These are phyloP conservation scores for Epinephelus coioides DNA, from an alignment of 2,797 vertebrate genomes.

Conservation along the genomic window DNA sequence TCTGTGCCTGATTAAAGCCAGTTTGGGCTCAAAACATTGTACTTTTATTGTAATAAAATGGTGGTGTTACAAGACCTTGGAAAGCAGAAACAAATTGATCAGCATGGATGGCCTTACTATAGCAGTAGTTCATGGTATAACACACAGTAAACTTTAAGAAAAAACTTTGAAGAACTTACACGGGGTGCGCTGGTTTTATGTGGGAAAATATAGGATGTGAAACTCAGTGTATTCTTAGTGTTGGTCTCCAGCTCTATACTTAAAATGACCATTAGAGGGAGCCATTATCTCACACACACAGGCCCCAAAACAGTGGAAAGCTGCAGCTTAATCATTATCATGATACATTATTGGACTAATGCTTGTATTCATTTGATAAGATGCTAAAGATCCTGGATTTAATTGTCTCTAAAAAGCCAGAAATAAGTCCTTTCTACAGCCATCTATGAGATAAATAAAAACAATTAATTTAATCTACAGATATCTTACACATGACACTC, in stretches of 20 bases:
- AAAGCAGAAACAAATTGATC: not conserved
- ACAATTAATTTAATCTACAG: conserved; percentile 27
- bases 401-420: conserved; percentile 32
- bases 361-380: conserved; percentile 19
- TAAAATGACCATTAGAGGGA: conserved; percentile 71
- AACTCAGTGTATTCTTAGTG: not conserved
- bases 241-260: not conserved
- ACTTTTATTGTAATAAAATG: not conserved
- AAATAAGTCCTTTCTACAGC: conserved; percentile 7
- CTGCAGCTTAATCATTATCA: conserved; percentile 18
- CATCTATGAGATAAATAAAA: conserved; percentile 23
- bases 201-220: not conserved
- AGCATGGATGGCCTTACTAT: not conserved
- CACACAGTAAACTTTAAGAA: not conserved
- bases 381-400: conserved; percentile 16
- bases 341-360: conserved; percentile 14
- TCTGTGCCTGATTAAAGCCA: not conserved
- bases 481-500: conserved; percentile 35
- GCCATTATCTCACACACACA: conserved; percentile 54
- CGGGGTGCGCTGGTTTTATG: not conserved
- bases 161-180: not conserved
- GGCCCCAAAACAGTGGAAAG: conserved; percentile 14
- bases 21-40: not conserved
- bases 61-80: too few relatives aligned
- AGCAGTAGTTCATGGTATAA: not conserved